Percentiles rank a stretch among this genome's conserved stretches.
Conservation (phyloP, 2,888 invertebrate species). For the Reticulitermes lucifugus region DNA sequence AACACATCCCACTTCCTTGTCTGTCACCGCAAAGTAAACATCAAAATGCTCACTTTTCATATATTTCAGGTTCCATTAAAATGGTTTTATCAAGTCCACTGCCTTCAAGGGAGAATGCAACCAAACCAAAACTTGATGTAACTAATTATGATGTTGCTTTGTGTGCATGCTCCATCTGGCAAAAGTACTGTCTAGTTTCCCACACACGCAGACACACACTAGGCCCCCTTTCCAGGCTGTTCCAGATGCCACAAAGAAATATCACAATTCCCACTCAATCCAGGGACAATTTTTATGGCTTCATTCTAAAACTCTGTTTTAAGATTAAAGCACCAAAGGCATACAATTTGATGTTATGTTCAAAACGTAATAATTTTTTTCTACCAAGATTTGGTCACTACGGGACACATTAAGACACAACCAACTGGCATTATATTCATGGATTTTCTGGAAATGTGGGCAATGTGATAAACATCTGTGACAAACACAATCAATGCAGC, state of each 20-base stretch:
- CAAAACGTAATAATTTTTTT: not conserved
- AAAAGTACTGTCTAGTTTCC: not conserved
- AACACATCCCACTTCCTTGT: slow-evolving; percentile 36
- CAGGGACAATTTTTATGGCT: slow-evolving; percentile 7
- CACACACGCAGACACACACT: slow-evolving; percentile 24
- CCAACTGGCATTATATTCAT: not conserved
- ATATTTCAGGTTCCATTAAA: slow-evolving; percentile 20
- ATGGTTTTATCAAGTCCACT: slow-evolving; percentile 33
- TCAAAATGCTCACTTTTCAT: slow-evolving; percentile 31
- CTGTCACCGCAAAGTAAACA: slow-evolving; percentile 27
- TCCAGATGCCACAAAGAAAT: slow-evolving; percentile 35
- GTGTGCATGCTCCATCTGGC: slow-evolving; percentile 35
- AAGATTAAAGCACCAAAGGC: slow-evolving; percentile 19
- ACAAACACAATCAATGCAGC: slow-evolving; percentile 31
- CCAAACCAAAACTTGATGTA: slow-evolving; percentile 30
- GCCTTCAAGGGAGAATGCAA: slow-evolving; percentile 36
- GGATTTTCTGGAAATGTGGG: slow-evolving; percentile 11
- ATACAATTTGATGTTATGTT: not conserved
- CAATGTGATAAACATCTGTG: slow-evolving; percentile 34
- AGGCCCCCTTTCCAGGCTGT: slow-evolving; percentile 39
- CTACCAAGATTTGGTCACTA: not conserved
- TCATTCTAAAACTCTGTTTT: not conserved
- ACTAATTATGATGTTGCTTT: slow-evolving; percentile 36
- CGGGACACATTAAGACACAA: not conserved
- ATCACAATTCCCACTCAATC: slow-evolving; percentile 7